Evolutionary conservation across 2,797 vertebrate species (phyloP), one percentile per base, ranked within the genome.

Genomic region (Lepilemur ruficaudatus): DNA sequence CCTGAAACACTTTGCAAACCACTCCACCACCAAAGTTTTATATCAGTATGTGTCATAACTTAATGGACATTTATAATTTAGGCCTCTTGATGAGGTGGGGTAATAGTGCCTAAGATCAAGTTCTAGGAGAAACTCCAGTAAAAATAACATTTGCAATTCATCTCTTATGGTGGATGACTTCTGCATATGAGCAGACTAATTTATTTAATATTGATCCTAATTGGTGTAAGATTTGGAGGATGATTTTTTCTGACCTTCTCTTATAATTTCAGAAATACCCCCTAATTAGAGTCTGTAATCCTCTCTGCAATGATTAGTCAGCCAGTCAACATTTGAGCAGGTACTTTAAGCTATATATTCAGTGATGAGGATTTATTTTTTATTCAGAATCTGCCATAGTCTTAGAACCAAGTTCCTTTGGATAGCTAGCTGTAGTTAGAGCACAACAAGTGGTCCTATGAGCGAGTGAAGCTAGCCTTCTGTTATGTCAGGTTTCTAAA

Each of bases 81-180:
- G 23, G 69, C 38, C 23, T 89, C 50, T 72, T 95, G 50, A 79
- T 80, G 25, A 96, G 23, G 59, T 75, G 30, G 25, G 9, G 14
- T 50, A 69, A 70, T 69, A 78, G 35, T 89, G 38, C 15, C 6
- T 55, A 86, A 46, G 5, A 87, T 89, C 65, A 91, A 75, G 17
- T 76, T 91, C 52, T 70, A 5, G 14, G 50, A 38, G 23, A 75
- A 83, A 88, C 0, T 1, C 3, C 30, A 93, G 30, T 75, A n/a
- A 73, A 95, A 97, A 76, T 79, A 83, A 82, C 13, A 78, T 78
- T 78, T 57, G 46, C 10, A 81, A 15, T 92, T 94, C 28, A 82
- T 83, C 65, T 43, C 3, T 69, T 30, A 65, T 52, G 4, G 14
- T 43, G 30, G 28, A 81, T 11, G 10, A 69, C 12, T 69, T 96